Percentiles rank a stretch among this genome's conserved stretches.
These are phyloP conservation scores for Bubo bubo DNA, from an alignment of 2,113 vertebrate species.

Conservation along the genomic window DNA sequence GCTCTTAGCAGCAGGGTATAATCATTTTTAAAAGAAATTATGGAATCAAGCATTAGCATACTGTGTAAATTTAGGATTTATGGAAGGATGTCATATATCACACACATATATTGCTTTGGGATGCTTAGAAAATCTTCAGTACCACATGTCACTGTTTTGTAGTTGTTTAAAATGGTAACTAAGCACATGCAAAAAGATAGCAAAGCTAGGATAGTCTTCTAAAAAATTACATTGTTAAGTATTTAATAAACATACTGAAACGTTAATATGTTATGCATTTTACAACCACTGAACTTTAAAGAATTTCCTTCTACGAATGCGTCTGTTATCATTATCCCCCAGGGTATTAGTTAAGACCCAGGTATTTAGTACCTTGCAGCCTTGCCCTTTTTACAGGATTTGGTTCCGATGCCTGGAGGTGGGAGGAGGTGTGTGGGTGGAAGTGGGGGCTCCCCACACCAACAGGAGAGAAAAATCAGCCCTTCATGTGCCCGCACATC, in stretches of 20 bases:
- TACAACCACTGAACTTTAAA: neutral
- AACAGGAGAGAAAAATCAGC: neutral
- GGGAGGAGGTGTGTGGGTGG: neutral
- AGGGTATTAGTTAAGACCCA: neutral
- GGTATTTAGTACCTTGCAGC: neutral
- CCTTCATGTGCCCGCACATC: fast-evolving
- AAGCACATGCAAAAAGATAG: slow-evolving; percentile 44
- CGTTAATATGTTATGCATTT: slow-evolving; percentile 33
- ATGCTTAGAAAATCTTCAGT: slow-evolving; percentile 60
- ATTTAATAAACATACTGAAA: slow-evolving; percentile 21
- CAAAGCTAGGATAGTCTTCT: neutral
- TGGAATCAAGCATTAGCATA: slow-evolving; percentile 66
- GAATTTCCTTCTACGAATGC: neutral
- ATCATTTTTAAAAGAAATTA: slow-evolving; percentile 72
- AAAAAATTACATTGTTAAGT: slow-evolving; percentile 36
- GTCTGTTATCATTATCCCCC: neutral
- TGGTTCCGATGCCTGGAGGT: neutral
- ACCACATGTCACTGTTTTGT: slow-evolving; percentile 67
- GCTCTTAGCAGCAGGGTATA: slow-evolving; percentile 67
- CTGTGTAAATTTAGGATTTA: slow-evolving; percentile 71
- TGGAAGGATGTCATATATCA: slow-evolving; percentile 55
- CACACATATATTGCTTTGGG: slow-evolving; percentile 56
- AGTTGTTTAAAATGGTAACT: slow-evolving; percentile 57
- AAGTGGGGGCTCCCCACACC: neutral
- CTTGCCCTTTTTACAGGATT: slow-evolving; percentile 8